These are phyloP conservation scores for Puntigrus tetrazona DNA, from an alignment of 2,113 vertebrate species.

Conservation along the genomic window DNA sequence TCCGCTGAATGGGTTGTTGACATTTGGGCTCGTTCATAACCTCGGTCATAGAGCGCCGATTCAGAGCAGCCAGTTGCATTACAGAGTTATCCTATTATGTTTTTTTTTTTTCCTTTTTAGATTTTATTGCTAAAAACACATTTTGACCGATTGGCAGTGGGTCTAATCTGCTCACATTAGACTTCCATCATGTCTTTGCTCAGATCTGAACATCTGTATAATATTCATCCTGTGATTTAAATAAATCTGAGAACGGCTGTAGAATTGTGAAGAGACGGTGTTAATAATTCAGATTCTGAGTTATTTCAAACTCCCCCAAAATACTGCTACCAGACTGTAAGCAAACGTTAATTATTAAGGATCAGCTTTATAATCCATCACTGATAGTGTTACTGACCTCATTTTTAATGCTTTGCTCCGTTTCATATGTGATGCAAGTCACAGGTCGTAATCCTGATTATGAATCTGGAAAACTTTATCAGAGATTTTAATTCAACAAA, in stretches of 20 bases:
- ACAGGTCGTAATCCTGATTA: background rate
- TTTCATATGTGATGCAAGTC: background rate
- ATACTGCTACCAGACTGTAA: background rate
- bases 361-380: background rate
- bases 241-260: background rate
- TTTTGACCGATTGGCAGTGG: background rate
- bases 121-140: background rate
- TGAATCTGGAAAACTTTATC: background rate
- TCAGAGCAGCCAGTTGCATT: background rate
- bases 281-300: background rate
- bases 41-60: background rate
- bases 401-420: background rate
- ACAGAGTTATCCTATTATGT: background rate
- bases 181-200: background rate
- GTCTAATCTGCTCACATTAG: background rate
- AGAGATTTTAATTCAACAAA: background rate
- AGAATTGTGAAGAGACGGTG: background rate
- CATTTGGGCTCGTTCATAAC: constrained; percentile 11
- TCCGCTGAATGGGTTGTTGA: constrained; percentile 29
- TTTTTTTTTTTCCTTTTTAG: background rate
- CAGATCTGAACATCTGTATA: background rate
- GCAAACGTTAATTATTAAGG: background rate
- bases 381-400: background rate
- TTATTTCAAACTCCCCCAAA: background rate
- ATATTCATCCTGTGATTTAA: background rate